Evolutionary conservation across 2,113 vertebrate species (phyloP).

Genomic region (Gambusia holbrooki): DNA sequence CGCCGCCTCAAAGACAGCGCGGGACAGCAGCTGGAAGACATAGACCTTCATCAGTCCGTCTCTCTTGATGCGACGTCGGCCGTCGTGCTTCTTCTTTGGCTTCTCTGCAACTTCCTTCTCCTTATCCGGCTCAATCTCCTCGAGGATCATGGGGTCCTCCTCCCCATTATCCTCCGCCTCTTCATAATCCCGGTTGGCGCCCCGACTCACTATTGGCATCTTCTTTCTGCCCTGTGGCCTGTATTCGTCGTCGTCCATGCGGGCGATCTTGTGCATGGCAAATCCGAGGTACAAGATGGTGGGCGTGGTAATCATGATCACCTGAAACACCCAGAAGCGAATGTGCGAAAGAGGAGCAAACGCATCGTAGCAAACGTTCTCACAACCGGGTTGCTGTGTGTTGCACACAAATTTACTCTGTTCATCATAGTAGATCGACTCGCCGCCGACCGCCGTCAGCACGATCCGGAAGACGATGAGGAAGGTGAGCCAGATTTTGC

Average conservation of each 20-base stretch:
- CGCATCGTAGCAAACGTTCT: slow-evolving; percentile 91
- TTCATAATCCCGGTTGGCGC: slow-evolving; percentile 85
- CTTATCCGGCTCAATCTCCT: slow-evolving; percentile 85
- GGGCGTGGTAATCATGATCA: slow-evolving; percentile 88
- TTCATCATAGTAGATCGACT: slow-evolving; percentile 94
- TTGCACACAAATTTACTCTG: slow-evolving; percentile 94
- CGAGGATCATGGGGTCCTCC: slow-evolving; percentile 91
- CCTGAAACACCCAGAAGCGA: slow-evolving; percentile 93
- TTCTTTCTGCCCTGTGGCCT: slow-evolving; percentile 54
- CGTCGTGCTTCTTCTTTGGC: slow-evolving; percentile 81
- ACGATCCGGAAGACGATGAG: slow-evolving; percentile 92
- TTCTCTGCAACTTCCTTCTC: slow-evolving; percentile 66
- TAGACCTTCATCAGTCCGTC: slow-evolving; percentile 92
- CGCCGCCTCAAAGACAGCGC: slow-evolving; percentile 82
- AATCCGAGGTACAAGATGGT: slow-evolving; percentile 92
- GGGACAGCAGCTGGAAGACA: slow-evolving; percentile 85
- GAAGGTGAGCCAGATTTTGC: slow-evolving; percentile 91
- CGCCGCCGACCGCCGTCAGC: slow-evolving; percentile 88
- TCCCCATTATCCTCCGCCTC: slow-evolving; percentile 89
- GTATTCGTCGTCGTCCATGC: slow-evolving; percentile 79
- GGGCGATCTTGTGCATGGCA: slow-evolving; percentile 89
- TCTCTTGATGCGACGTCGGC: slow-evolving; percentile 86
- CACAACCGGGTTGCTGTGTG: slow-evolving; percentile 90
- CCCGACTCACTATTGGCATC: slow-evolving; percentile 83
- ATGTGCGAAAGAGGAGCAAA: slow-evolving; percentile 91